A percentile compares a stretch with the other conserved stretches of the same genome.
Evolutionary conservation across 2,888 invertebrate genomes (phyloP).

Genomic region (Synergus umbraculus): DNA sequence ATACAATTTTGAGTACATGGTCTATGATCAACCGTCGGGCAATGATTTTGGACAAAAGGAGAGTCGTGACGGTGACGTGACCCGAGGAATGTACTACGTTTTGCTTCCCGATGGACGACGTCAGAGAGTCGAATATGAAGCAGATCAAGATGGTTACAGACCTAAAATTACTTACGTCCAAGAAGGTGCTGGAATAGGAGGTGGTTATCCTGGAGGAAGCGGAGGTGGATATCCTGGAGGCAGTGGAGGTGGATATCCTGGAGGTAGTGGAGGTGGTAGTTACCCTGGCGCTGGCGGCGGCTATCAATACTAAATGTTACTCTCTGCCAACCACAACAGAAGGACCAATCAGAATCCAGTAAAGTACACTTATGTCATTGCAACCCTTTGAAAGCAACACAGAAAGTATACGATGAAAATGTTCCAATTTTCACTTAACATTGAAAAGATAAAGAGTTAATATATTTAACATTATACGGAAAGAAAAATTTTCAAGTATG

Average conservation of each 20-base stretch:
- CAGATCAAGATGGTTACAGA: constrained; percentile 84
- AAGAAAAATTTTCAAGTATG: background rate
- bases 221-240: constrained; percentile 43
- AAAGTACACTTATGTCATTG: background rate
- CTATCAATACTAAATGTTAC: constrained; percentile 37
- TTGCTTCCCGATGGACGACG: constrained; percentile 75
- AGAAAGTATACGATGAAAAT: background rate
- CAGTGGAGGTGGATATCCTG: constrained; percentile 43
- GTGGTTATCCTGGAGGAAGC: constrained; percentile 47
- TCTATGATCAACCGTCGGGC: constrained; percentile 73
- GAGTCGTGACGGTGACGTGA: constrained; percentile 75
- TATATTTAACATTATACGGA: constrained; percentile 8
- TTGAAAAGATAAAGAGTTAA: background rate
- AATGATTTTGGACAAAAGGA: constrained; percentile 77
- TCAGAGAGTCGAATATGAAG: constrained; percentile 85
- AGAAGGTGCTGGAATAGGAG: constrained; percentile 62
- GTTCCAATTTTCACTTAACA: background rate
- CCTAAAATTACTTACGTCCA: constrained; percentile 85
- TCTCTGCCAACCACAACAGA: background rate
- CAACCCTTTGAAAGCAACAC: constrained; percentile 3
- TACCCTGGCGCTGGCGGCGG: constrained; percentile 46
- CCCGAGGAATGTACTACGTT: constrained; percentile 76
- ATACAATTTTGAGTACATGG: constrained; percentile 77
- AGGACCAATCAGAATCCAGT: constrained; percentile 15
- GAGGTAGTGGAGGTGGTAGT: constrained; percentile 19